Percentiles rank a stretch among this genome's conserved stretches.
Evolutionary conservation across 2,113 vertebrate genomes (phyloP).

Genomic region (Trinectes maculatus): DNA sequence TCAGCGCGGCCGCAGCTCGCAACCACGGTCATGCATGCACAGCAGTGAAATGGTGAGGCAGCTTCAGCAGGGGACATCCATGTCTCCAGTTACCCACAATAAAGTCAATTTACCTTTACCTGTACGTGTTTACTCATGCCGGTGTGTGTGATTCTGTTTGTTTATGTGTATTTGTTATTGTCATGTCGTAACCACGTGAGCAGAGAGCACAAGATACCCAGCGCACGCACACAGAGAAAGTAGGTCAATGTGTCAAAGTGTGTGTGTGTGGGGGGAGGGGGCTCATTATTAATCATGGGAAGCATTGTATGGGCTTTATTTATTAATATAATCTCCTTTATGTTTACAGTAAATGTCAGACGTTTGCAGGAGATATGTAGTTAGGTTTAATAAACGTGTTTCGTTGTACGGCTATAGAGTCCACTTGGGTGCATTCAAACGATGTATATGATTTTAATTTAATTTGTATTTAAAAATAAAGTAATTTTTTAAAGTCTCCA

Average conservation of each 20-base stretch:
- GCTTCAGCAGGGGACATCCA: not conserved
- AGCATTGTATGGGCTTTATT: no score
- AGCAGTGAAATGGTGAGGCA: not conserved
- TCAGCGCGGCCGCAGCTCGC: not conserved
- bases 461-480: no score
- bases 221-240: conserved; percentile 42
- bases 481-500: no score
- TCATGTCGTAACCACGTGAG: not conserved
- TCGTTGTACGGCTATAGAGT: no score
- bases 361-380: no score
- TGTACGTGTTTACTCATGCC: not conserved
- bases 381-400: no score
- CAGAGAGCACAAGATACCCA: conserved; percentile 7
- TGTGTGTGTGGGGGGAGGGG: not conserved
- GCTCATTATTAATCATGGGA: no score
- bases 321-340: no score
- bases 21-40: not conserved
- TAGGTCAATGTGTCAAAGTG: conserved; percentile 77
- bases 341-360: no score
- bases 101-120: not conserved
- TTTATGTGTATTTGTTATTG: not conserved
- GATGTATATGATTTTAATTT: no score
- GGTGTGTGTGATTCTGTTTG: not conserved
- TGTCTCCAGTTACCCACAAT: not conserved
- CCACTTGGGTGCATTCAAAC: no score